Evolutionary conservation across 2,888 invertebrate genomes (phyloP), one percentile per base, ranked within the genome.

Genomic region (Pinctada fucata): DNA sequence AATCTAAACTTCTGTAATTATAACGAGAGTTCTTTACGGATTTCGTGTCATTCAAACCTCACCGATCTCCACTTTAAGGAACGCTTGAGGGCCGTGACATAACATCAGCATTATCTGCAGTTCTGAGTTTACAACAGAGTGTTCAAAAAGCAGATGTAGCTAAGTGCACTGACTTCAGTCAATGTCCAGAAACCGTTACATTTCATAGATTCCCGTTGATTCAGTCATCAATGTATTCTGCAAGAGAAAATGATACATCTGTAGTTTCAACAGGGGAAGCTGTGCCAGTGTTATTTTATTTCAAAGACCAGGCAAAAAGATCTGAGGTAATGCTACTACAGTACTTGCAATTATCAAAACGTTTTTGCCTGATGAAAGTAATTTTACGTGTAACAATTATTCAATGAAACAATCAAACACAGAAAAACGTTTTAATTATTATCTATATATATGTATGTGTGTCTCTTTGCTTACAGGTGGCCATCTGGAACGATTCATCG

Each of bases 141-240:
- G 67, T 78, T 50, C 16, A 51, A 48, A 51, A 51, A 4, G 52
- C 51, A n/a, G 52, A 49, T 6, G 67, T 48, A 63, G 69, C 64
- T 5, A 58, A 48, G 13, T 78, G 78, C 51, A 63, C 63, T 8
- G 73, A 78, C 31, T 78, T 78, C 31, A 10, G 47, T 6, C 63
- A 63, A 51, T 73, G 73, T 47, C 31, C 16, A 5, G 5, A 63
- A 13, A 50, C 58, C 2, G 69, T 69, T 2, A 63, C 31, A 31
- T 31, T 31, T 31, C 31, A 31, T 31, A 31, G 31, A 31, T 31
- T 31, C 31, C 31, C 31, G 0, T 31, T 31, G 31, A 31, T 31
- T 31, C 31, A 31, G 31, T 31, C 31, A 31, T 31, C 31, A 31
- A 31, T 31, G 1, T 31, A 31, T 31, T 31, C 31, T 31, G 31